Percentiles rank a stretch among this genome's conserved stretches.
These are phyloP conservation scores for Oenanthe oenanthe DNA, from an alignment of 2,113 vertebrate genomes.

Conservation along the genomic window DNA sequence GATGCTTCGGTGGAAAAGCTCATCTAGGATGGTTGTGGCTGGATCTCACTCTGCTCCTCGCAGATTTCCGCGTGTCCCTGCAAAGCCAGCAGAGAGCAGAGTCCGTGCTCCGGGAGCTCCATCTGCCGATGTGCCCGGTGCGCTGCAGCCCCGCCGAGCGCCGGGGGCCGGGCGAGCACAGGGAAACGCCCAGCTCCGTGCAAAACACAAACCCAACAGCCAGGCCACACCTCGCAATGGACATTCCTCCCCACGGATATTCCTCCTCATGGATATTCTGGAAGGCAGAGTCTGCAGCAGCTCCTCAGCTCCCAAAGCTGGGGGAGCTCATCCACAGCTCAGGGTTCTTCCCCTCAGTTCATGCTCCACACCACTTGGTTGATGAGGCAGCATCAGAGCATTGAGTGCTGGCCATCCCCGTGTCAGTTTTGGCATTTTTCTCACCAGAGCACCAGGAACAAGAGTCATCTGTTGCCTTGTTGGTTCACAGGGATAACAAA, in stretches of 20 bases:
- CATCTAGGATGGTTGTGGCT: not conserved
- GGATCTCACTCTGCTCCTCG: not conserved
- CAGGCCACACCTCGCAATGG: not conserved
- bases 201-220: not conserved
- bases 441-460: slow-evolving; percentile 15
- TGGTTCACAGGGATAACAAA: not conserved
- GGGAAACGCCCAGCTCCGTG: not conserved
- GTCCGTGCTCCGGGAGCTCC: not conserved
- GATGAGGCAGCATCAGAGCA: not conserved
- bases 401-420: not conserved
- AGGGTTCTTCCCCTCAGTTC: not conserved
- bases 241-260: not conserved
- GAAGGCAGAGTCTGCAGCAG: not conserved
- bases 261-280: not conserved
- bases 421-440: slow-evolving; percentile 14
- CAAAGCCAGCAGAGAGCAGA: not conserved
- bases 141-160: not conserved
- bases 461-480: not conserved
- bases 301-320: not conserved
- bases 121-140: not conserved
- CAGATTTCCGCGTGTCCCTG: not conserved
- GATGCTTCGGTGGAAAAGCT: not conserved
- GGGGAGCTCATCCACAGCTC: not conserved
- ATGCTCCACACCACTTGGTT: not conserved
- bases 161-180: not conserved